Conservation (phyloP, 2,113 vertebrate genomes). For the Emydura subglobosa region DNA sequence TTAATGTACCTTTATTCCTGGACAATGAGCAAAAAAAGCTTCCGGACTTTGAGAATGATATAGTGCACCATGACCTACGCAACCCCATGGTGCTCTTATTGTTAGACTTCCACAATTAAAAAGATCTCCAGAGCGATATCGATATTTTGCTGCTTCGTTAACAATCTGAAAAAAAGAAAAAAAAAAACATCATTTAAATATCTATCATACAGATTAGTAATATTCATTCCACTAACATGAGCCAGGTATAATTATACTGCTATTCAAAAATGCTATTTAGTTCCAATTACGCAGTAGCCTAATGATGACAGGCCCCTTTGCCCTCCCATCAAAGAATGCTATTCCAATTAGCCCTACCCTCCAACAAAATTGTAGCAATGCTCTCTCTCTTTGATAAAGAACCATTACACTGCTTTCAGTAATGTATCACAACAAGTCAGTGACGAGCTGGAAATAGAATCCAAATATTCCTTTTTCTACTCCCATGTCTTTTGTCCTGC, state of each 20-base stretch:
- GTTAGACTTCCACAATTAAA: conserved; percentile 96
- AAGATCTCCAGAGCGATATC: conserved; percentile 95
- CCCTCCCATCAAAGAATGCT: background rate
- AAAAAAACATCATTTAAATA: background rate
- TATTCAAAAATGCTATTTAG: background rate
- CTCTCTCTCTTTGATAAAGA: too few species aligned
- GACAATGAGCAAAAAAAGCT: conserved; percentile 95
- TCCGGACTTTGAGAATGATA: conserved; percentile 99
- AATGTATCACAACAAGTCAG: too few species aligned
- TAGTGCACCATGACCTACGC: conserved; percentile 94
- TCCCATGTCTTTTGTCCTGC: background rate
- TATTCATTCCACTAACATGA: background rate
- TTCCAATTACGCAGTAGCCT: background rate
- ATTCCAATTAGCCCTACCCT: too few species aligned
- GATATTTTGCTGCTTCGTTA: conserved; percentile 98
- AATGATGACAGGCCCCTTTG: background rate
- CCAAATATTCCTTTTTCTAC: background rate
- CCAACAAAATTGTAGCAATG: too few species aligned
- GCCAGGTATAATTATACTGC: background rate
- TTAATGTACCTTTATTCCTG: conserved; percentile 92
- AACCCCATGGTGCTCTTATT: conserved; percentile 96
- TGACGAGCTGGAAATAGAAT: background rate
- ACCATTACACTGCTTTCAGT: too few species aligned
- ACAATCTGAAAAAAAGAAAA: conserved; percentile 87
- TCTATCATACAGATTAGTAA: background rate